Evolutionary conservation across 2,113 vertebrate species (phyloP).

Genomic region (Carassius carassius): DNA sequence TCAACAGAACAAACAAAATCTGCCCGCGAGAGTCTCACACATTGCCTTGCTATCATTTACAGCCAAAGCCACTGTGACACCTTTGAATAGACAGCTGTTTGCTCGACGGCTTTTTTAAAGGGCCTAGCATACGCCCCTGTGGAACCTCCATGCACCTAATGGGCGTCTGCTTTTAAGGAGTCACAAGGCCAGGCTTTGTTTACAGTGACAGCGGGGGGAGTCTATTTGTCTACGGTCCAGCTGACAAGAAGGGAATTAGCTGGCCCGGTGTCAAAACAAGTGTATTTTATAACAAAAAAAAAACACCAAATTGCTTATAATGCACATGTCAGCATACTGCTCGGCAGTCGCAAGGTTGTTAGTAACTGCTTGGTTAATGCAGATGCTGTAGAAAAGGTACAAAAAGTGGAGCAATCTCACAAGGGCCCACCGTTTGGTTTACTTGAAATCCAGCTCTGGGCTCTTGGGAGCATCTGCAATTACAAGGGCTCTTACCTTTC

Average conservation of each 20-base stretch:
- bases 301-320: not conserved
- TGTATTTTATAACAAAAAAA: not conserved
- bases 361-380: not conserved
- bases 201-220: constrained; percentile 24
- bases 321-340: not conserved
- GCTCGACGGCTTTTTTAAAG: constrained; percentile 37
- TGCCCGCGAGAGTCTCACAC: constrained; percentile 37
- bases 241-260: constrained; percentile 2
- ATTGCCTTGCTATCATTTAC: constrained; percentile 51
- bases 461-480: constrained; percentile 50
- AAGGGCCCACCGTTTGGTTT: constrained; percentile 30
- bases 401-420: constrained; percentile 15
- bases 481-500: constrained; percentile 57
- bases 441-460: constrained; percentile 35
- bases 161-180: constrained; percentile 39
- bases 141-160: constrained; percentile 38
- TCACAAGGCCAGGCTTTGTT: constrained; percentile 35
- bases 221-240: constrained; percentile 3
- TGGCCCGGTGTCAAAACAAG: not conserved
- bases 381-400: constrained; percentile 23
- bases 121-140: constrained; percentile 9
- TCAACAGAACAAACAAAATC: constrained; percentile 57
- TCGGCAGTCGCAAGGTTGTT: not conserved
- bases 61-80: constrained; percentile 47
- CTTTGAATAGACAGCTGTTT: constrained; percentile 45